Evolutionary conservation across 2,888 invertebrate genomes (phyloP).

Genomic region (Coenonympha glycerion): DNA sequence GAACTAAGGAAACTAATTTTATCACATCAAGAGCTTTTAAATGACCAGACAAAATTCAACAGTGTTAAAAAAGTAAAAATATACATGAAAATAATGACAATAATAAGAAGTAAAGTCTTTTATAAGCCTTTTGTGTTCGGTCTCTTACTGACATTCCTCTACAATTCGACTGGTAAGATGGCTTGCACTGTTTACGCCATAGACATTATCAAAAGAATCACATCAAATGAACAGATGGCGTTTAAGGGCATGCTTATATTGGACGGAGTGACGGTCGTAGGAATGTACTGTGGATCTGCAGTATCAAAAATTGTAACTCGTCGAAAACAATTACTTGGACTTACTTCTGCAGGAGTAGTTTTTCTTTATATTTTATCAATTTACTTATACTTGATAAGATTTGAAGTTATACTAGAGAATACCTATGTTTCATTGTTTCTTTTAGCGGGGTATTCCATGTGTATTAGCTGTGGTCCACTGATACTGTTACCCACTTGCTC

Average conservation of each 20-base stretch:
- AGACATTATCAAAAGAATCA: conserved; percentile 19
- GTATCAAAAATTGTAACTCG: conserved; percentile 32
- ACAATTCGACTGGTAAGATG: conserved; percentile 15
- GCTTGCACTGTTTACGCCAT: conserved; percentile 5
- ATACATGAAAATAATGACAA: not conserved
- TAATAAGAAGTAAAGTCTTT: conserved; percentile 14
- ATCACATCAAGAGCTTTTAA: conserved; percentile 19
- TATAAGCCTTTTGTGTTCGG: conserved; percentile 15
- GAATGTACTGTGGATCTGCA: conserved; percentile 35
- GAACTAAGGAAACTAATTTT: no score
- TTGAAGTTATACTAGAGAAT: not conserved
- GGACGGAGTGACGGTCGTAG: conserved; percentile 26
- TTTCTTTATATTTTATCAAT: conserved; percentile 6
- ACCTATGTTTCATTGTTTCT: conserved; percentile 10
- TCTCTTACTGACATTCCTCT: not conserved
- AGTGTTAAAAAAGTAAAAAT: no score
- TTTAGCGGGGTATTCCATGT: conserved; percentile 14
- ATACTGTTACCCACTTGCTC: conserved; percentile 34
- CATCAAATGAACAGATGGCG: conserved; percentile 9
- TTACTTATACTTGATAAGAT: conserved; percentile 6
- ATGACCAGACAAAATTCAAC: not conserved
- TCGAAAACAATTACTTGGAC: conserved; percentile 32
- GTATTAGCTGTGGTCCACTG: conserved; percentile 32
- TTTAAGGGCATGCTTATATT: conserved; percentile 18
- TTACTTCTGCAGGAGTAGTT: not conserved